Base-by-base conservation (phyloP, 2,113 vertebrate genomes). In the Chinchilla lanigera region DNA sequence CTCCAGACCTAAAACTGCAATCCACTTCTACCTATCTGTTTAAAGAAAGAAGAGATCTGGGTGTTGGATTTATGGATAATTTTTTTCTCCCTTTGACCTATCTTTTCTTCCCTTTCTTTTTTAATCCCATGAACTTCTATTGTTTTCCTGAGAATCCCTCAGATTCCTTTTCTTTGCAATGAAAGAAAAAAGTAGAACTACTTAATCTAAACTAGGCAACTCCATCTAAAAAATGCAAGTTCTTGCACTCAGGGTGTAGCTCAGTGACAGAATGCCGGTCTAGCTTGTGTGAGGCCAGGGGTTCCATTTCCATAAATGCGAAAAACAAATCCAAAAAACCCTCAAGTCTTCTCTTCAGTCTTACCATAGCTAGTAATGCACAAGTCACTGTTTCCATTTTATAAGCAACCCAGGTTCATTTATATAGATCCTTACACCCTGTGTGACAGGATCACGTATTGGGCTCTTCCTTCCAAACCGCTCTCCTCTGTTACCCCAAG, bases 171-270 rank as follows among this genome's bases (percentile, higher is more conserved):
- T n/a, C n/a, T n/a, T n/a, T n/a, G 47, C 88, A 69, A 85, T n/a
- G 44, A 93, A 52, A 78, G 24, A 35, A 44, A 80, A 93, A 83
- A 89, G 63, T 10, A 33, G 41, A 87, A 63, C 10, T 69, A 81
- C 9, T 67, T 67, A 38, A 69, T 87, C 56, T 58, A 20, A 58
- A 20, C 56, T 58, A 58, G 2, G 16, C 16, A 58, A 20, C 56
- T 58, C 56, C 6, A 22, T 41, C 30, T 96, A 22, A 56, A 56
- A 80, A 80, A n/a, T 9, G 13, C 63, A 44, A 60, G 81, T 54
- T 47, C n/a, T 33, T 9, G 24, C 26, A 11, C 41, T 81, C 12
- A 33, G 71, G 63, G 17, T 71, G 63, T 17, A 24, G 52, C 71
- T 69, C 0, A 2, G 85, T 13, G 5, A 7, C 11, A n/a, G 22